A percentile compares a stretch with the other conserved stretches of the same genome.
Evolutionary conservation across 2,888 invertebrate species (phyloP).

Genomic region (Cephalotes varians): DNA sequence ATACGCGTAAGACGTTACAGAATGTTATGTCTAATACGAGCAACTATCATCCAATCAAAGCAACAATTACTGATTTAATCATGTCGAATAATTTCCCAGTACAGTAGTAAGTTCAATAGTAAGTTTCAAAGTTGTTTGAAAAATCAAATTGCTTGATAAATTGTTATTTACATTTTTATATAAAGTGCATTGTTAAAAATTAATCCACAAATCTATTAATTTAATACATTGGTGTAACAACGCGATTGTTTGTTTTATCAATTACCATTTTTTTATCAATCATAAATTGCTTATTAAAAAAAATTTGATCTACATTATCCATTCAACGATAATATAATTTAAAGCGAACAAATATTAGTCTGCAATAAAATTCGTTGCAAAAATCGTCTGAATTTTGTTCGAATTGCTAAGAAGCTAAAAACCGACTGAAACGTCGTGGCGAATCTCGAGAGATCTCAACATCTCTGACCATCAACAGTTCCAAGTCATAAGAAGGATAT

Average conservation of each 20-base stretch:
- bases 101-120: background rate
- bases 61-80: constrained; percentile 12
- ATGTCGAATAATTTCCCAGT: background rate
- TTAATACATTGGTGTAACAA: background rate
- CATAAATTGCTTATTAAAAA: background rate
- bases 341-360: background rate
- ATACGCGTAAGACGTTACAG: background rate
- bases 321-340: background rate
- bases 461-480: background rate
- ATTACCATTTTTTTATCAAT: background rate
- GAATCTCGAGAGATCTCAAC: background rate
- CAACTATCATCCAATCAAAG: background rate
- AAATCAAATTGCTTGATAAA: constrained; percentile 1
- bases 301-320: background rate
- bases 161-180: background rate
- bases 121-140: background rate
- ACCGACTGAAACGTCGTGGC: background rate
- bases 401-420: background rate
- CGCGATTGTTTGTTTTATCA: background rate
- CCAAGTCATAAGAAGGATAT: background rate
- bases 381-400: background rate
- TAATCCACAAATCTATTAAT: background rate
- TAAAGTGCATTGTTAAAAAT: background rate
- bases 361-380: background rate
- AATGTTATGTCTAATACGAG: background rate